phyloP scores from a whole-genome alignment of 2,113 vertebrate genomes.

The Hyaena hyaena region DNA sequence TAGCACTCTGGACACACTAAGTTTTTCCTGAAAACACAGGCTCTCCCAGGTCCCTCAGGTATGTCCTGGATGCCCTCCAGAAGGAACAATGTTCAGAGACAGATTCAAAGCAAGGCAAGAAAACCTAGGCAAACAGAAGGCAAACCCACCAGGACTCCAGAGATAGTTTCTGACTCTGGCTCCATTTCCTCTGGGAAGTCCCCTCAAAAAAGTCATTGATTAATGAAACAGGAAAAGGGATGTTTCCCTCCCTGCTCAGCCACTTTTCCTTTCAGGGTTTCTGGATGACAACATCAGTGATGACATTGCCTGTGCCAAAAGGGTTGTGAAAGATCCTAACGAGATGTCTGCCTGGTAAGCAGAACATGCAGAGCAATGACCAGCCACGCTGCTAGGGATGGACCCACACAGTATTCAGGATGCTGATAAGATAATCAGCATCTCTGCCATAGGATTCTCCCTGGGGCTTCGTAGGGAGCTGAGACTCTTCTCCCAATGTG shows the following conservation, averaged over 20 bases:
- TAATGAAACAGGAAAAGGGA: not conserved
- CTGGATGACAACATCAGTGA: not conserved
- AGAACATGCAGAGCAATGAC: not conserved
- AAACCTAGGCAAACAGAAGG: not conserved
- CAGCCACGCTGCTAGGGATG: not conserved
- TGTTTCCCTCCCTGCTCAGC: not conserved
- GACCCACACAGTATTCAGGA: not conserved
- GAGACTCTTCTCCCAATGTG: not conserved
- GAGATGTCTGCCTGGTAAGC: conserved; percentile 19
- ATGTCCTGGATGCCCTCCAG: not conserved
- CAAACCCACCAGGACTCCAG: not conserved
- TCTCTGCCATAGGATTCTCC: not conserved
- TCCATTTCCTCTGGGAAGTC: not conserved
- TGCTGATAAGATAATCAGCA: not conserved
- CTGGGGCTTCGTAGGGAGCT: not conserved
- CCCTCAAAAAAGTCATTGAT: not conserved
- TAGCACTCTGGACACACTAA: not conserved
- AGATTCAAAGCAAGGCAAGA: not conserved
- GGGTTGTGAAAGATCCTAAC: not conserved
- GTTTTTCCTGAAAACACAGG: not conserved
- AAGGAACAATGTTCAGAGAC: not conserved
- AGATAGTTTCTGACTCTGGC: not conserved
- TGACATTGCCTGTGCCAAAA: not conserved
- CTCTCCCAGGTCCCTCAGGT: not conserved
- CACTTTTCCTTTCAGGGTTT: conserved; percentile 27